A percentile compares a stretch with the other conserved stretches of the same genome.
Conservation (phyloP, 2,113 vertebrate species). For the Himantopus leucocephalus region DNA sequence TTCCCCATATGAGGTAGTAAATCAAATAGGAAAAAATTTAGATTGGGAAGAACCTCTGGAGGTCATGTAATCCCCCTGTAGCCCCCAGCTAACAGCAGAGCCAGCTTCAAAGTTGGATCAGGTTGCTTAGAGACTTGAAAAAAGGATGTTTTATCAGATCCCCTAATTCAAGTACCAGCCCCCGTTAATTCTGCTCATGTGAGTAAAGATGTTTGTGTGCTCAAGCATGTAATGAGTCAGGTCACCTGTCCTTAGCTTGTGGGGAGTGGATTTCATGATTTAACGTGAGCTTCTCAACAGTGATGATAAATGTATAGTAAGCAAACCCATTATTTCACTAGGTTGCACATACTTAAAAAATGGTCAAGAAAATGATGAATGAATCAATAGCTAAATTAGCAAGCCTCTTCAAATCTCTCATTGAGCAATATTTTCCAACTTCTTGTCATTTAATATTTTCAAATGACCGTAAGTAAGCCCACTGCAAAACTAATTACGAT, state of each 20-base stretch:
- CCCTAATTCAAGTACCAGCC: neutral
- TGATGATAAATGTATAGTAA: neutral
- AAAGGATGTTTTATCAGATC: neutral
- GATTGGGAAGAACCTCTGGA: neutral
- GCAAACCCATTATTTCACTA: neutral
- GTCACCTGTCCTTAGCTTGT: neutral
- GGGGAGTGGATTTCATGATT: neutral
- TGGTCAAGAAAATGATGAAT: neutral
- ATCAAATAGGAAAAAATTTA: neutral
- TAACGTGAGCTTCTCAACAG: neutral
- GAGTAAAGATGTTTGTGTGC: neutral
- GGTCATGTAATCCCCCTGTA: neutral
- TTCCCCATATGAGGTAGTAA: rapidly evolving
- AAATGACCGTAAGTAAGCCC: neutral
- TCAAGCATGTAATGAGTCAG: neutral
- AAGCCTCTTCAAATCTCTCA: neutral
- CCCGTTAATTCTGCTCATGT: neutral
- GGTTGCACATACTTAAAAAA: neutral
- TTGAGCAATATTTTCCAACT: constrained; percentile 2
- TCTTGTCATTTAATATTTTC: neutral
- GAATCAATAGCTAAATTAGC: neutral
- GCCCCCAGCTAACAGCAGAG: neutral
- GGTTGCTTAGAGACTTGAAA: neutral
- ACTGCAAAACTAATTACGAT: neutral
- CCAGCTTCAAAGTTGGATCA: neutral